Evolutionary conservation across 2,888 invertebrate genomes (phyloP).

Genomic region (Amblyjoppa proteus): DNA sequence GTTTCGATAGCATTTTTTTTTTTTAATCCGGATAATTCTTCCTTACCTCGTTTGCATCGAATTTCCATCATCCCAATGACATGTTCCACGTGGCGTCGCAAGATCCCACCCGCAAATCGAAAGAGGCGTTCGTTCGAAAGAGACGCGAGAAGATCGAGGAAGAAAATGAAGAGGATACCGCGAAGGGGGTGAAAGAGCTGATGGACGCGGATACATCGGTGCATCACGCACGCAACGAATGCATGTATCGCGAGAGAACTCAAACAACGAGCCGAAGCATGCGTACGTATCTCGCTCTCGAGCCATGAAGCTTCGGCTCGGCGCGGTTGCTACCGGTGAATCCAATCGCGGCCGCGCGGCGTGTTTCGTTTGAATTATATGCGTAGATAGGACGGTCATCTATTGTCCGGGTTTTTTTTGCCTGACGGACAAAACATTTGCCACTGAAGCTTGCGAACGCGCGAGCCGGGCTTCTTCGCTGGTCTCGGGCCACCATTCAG

Average conservation of each 20-base stretch:
- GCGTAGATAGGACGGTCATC: conserved; percentile 76
- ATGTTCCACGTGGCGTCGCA: no score
- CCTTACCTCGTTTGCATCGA: no score
- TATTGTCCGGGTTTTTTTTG: conserved; percentile 79
- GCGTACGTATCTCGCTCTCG: conserved; percentile 29
- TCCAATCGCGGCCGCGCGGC: conserved; percentile 74
- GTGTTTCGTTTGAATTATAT: conserved; percentile 79
- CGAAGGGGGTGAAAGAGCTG: conserved; percentile 39
- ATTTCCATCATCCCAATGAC: no score
- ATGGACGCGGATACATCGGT: not conserved
- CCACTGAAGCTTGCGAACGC: conserved; percentile 48
- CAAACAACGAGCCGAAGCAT: conserved; percentile 22
- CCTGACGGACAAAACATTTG: conserved; percentile 76
- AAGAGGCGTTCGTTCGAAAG: no score
- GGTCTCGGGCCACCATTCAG: conserved; percentile 41
- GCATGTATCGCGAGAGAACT: not conserved
- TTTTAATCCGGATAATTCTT: no score
- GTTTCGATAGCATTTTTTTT: no score
- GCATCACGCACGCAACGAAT: not conserved
- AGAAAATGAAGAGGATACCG: conserved; percentile 58
- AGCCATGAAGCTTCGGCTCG: conserved; percentile 4
- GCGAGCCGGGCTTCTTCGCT: not conserved
- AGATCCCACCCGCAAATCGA: no score
- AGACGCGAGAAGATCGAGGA: conserved; percentile 57
- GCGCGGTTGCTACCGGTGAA: conserved; percentile 75